Conservation (phyloP, 2,888 invertebrate species). For the Adela reaumurella region DNA sequence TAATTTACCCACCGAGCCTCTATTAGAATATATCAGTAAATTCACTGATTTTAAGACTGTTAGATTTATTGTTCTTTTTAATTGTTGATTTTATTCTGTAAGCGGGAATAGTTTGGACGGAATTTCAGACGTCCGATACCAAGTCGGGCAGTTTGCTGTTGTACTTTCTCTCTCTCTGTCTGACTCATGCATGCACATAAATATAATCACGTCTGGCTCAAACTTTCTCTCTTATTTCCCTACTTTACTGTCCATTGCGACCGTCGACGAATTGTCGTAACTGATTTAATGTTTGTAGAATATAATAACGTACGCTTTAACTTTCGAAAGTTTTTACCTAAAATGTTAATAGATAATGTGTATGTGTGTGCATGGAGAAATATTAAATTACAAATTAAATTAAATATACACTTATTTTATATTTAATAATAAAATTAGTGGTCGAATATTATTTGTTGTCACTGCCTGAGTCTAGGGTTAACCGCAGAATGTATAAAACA, state of each 20-base stretch:
- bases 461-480: background rate
- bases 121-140: too few relatives aligned
- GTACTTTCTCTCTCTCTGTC: too few relatives aligned
- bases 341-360: background rate
- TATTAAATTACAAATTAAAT: background rate
- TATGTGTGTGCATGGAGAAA: background rate
- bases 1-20: background rate
- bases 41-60: background rate
- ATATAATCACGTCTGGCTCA: background rate
- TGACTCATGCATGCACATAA: background rate
- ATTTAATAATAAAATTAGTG: background rate
- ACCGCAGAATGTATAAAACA: background rate
- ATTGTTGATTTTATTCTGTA: background rate
- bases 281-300: constrained; percentile 26
- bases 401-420: background rate
- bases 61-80: background rate
- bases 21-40: background rate
- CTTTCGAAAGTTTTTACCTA: background rate
- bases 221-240: background rate
- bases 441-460: background rate
- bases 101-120: too few relatives aligned
- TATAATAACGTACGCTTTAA: constrained; percentile 50
- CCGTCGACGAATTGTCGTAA: background rate
- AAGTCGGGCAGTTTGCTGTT: too few relatives aligned
- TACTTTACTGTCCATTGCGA: background rate